Base-by-base conservation (phyloP, 2,113 vertebrate genomes). In the Camelus dromedarius region DNA sequence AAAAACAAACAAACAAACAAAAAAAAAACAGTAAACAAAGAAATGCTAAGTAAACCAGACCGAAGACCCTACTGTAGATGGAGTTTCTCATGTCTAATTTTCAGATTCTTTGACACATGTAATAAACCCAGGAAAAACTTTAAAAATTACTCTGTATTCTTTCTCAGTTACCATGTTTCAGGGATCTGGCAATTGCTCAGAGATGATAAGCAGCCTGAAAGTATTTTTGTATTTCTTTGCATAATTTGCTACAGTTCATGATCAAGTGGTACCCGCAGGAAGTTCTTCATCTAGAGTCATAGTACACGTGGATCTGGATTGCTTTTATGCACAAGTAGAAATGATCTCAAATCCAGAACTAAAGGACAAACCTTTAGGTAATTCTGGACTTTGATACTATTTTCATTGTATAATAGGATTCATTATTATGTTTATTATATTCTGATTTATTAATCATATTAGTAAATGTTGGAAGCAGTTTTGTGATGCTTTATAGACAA, bases 271-370 rank as follows among this genome's bases (percentile, higher is more conserved):
- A 0, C 16, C 69, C 0, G 82, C 50, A 3, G 35, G 46, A 85
- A 81, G 32, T 32, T 0, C 56, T 6, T 90, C 58, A 0, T 2
- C 93, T 42, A 98, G 98, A 97, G 98, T 99, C 77, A 98, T 99
- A 70, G 91, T 99, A 11, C 99, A 99, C 69, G 92, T 99, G 80
- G 99, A 99, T 97, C 89, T 99, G 98, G 99, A 99, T 93, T 99
- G 99, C 93, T 99, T 99, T 98, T 99, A 99, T 10, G 99, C 99
- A 1, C 99, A 99, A 97, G 99, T 99, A 77, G 99, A 99, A 98
- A 99, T 99, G 99, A 98, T 99, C 96, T 98, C 98, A 70, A 99
- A 99, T 88, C 99, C 99, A 30, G 98, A 98, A 30, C 96, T 99
- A 62, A 98, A 98, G 97, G 98, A 98, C 69, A 99, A 99, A 73